Conservation (phyloP, 1,140 invertebrate genomes). For the Thalassaphorura encarpata region DNA sequence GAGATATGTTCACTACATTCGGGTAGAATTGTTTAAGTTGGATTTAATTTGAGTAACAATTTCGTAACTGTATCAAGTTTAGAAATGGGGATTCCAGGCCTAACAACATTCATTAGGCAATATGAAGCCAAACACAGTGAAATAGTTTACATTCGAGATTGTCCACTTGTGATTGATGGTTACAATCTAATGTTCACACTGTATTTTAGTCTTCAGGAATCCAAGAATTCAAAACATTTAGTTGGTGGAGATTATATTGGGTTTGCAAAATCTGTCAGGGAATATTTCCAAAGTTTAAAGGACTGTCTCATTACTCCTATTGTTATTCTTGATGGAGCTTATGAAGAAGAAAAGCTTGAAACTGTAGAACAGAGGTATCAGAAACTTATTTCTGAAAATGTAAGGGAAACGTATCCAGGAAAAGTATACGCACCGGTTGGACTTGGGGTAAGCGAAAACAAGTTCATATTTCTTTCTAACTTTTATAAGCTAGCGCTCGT, state of each 20-base stretch:
- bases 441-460: not conserved
- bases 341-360: constrained; percentile 35
- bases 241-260: constrained; percentile 43
- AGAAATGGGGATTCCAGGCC: not conserved
- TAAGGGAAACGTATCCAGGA: constrained; percentile 16
- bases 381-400: constrained; percentile 26
- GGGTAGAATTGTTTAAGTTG: not conserved
- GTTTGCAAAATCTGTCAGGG: constrained; percentile 35
- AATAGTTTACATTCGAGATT: not conserved
- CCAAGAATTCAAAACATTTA: constrained; percentile 33
- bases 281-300: constrained; percentile 39
- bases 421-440: constrained; percentile 18
- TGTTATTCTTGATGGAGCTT: constrained; percentile 44
- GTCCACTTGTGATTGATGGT: constrained; percentile 41
- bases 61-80: not conserved
- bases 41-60: not conserved
- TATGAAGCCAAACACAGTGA: not conserved
- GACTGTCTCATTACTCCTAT: constrained; percentile 40
- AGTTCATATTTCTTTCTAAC: constrained; percentile 2
- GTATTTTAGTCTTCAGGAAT: constrained; percentile 33
- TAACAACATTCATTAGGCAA: not conserved
- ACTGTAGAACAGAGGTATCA: constrained; percentile 36
- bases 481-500: not conserved
- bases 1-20: not conserved
- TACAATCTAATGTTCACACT: constrained; percentile 42